Base-by-base conservation (phyloP, 2,113 vertebrate species). In the Sciurus niger region DNA sequence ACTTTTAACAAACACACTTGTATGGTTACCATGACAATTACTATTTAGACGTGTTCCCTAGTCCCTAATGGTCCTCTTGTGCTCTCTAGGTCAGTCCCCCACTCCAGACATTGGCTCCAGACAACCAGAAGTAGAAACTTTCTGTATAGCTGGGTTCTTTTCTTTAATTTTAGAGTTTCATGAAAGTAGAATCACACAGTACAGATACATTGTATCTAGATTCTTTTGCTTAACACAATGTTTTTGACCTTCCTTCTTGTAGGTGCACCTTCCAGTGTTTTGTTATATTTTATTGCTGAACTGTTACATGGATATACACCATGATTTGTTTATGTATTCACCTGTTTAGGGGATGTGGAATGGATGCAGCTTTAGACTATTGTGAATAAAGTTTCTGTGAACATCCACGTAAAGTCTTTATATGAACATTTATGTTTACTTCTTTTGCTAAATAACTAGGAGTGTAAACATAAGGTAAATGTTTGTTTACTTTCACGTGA, bases 401-500 rank as follows among this genome's bases (percentile, higher is more conserved):
- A 14, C 51, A 51, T 51, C 55, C 55, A 18, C 20, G 55, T 16
- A 55, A 55, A 55, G 17, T 55, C 17, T 55, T 55, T 55, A 55
- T 18, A 55, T 18, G 55, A 55, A 55, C 55, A 55, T 55, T 13
- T 20, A 55, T 55, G 10, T 55, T 55, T 55, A 55, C 17, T 55
- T 55, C 55, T 55, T 55, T 18, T 55, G 55, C 10, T 55, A 55
- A 55, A 55, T 55, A 55, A 55, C 63, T 58, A 72, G 87, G 32
- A 77, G 34, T 89, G 12, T 32, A 58, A 46, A 58, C 25, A 76
- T 40, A 6, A 46, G 24, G 43, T 84, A 30, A 46, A 48, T 76
- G 30, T 89, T 28, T 58, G 32, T 90, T 85, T 77, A 40, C 48
- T 84, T 58, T 76, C 30, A 37, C 46, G n/a, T 84, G 93, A 84